phyloP scores from a whole-genome alignment of 2,113 vertebrate species.

The Anarhynchus alexandrinus region DNA sequence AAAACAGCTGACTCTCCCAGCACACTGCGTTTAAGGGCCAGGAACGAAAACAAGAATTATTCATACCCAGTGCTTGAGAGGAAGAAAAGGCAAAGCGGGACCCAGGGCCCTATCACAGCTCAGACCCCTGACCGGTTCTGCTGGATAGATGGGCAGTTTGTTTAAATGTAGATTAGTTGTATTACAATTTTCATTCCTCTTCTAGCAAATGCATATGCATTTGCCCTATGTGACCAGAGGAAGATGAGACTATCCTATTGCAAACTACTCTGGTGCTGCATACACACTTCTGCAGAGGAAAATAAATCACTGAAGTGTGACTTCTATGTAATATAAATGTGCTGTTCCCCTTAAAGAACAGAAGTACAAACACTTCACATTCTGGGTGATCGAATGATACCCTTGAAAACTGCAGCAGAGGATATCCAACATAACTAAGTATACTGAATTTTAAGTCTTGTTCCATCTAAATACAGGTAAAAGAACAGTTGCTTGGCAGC shows the following conservation, averaged over 20 bases:
- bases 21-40: neutral
- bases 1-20: neutral
- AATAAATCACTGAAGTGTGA: constrained; percentile 53
- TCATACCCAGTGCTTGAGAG: neutral
- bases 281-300: constrained; percentile 14
- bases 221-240: constrained; percentile 48
- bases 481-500: neutral
- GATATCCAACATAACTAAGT: neutral
- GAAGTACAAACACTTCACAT: constrained; percentile 46
- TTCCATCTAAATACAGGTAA: constrained; percentile 23
- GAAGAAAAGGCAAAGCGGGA: neutral
- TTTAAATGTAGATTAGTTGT: constrained; percentile 51
- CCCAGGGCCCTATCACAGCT: neutral
- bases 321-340: constrained; percentile 51
- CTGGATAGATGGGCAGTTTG: neutral
- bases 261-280: constrained; percentile 44
- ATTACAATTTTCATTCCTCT: constrained; percentile 25
- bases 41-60: neutral
- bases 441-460: constrained; percentile 6
- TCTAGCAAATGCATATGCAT: constrained; percentile 4
- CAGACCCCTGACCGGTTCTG: neutral
- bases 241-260: constrained; percentile 46
- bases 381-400: constrained; percentile 32
- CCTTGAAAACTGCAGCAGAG: constrained; percentile 34
- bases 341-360: constrained; percentile 48